phyloP scores from a whole-genome alignment of 2,113 vertebrate genomes.

The Myanophis thanlyinensis region DNA sequence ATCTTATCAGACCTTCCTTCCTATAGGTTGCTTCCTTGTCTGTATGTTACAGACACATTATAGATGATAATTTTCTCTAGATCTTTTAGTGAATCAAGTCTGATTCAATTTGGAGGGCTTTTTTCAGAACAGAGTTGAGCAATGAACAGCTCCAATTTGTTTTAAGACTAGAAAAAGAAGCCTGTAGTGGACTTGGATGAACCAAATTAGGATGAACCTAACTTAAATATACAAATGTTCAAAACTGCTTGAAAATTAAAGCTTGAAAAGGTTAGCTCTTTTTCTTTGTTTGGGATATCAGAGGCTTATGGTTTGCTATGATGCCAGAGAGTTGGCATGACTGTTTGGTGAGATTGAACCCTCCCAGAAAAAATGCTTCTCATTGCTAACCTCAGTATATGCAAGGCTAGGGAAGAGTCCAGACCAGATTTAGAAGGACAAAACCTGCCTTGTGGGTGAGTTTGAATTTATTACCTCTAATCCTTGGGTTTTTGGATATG shows the following conservation, averaged over 20 bases:
- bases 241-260: not conserved
- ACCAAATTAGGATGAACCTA: too few relatives aligned
- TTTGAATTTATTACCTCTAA: not conserved
- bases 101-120: not conserved
- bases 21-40: not conserved
- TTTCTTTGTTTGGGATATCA: not conserved
- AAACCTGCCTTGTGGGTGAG: not conserved
- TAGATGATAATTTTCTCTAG: not conserved
- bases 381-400: not conserved
- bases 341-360: not conserved
- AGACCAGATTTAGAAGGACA: not conserved
- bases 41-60: not conserved
- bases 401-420: not conserved
- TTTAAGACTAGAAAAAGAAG: not conserved
- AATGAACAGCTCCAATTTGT: not conserved
- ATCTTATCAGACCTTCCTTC: not conserved
- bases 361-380: not conserved
- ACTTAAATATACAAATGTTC: not conserved
- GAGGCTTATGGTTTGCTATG: not conserved
- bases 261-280: not conserved
- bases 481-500: not conserved
- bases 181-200: not conserved
- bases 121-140: not conserved
- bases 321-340: not conserved
- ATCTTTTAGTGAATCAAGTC: not conserved